Conservation (phyloP, 1,140 invertebrate genomes). For the Caerostris extrusa region DNA sequence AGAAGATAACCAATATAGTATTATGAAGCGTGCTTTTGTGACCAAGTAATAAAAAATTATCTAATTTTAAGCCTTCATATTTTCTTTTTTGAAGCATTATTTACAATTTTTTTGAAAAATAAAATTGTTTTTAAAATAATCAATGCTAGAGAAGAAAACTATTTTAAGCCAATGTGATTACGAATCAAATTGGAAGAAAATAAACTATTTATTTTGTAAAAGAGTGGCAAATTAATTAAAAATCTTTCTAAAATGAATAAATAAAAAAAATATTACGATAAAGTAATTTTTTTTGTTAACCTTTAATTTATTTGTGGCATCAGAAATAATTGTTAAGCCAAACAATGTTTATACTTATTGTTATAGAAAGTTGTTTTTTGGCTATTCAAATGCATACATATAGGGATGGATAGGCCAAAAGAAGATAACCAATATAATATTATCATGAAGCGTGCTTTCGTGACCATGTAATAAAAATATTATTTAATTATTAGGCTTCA, state of each 20-base stretch:
- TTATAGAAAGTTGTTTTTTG: slow-evolving; percentile 19
- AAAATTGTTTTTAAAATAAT: too few relatives aligned
- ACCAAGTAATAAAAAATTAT: slow-evolving; percentile 44
- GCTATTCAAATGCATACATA: slow-evolving; percentile 18
- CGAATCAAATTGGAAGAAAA: too few relatives aligned
- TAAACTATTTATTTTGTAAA: too few relatives aligned
- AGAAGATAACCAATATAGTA: not conserved
- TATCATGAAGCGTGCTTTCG: slow-evolving; percentile 50
- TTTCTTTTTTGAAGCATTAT: not conserved
- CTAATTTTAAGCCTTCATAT: not conserved
- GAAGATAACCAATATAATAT: not conserved
- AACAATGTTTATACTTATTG: not conserved
- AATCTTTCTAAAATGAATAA: not conserved
- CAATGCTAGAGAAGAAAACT: too few relatives aligned
- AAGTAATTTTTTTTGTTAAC: not conserved
- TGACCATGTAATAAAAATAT: too few relatives aligned
- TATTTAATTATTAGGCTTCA: too few relatives aligned
- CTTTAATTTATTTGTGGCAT: not conserved
- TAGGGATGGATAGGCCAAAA: slow-evolving; percentile 12
- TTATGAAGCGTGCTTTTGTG: slow-evolving; percentile 51
- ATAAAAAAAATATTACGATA: not conserved
- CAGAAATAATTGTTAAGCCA: not conserved
- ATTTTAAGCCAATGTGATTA: too few relatives aligned
- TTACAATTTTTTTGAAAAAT: too few relatives aligned
- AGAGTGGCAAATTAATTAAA: too few relatives aligned